Base-by-base conservation (phyloP, 2,888 invertebrate genomes). In the Lomographa bimaculata region DNA sequence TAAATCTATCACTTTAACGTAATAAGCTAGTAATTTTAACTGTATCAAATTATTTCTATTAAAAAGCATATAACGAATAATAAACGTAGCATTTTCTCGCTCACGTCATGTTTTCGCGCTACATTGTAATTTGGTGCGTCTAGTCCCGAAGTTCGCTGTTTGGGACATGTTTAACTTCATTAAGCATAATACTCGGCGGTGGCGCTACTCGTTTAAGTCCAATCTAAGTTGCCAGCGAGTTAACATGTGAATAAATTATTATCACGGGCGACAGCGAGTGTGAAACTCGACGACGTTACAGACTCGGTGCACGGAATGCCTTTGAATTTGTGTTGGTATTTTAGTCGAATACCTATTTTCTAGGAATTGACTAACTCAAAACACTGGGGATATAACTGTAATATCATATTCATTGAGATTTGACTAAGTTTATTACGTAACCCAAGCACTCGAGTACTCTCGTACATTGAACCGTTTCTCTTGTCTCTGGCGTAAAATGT, bases 221-320 rank as follows among this genome's bases (percentile, higher is more conserved):
- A 89, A 89, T 89, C 84, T 87, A 89, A 89, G 86, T 86, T 86
- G 71, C 63, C 75, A 62, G 71, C 72, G 74, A 81, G 78, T 84
- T 85, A 83, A 77, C 79, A 77, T 79, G 81, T 87, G 82, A 87
- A 89, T 87, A 87, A 87, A 87, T 89, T 86, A 85, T 81, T 78
- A 84, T 84, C 77, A 75, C 77, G 73, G 74, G 67, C 71, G 67
- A 60, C 79, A 72, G 78, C 70, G 68, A 68, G 62, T 62, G 64
- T 57, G 60, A 68, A 56, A 54, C 55, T 48, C 50, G 43, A 27
- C 46, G 27, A 25, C 23, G 30, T 34, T 46, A 32, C 45, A 39
- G 54, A 58, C 64, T 63, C 43, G 26, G 50, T 60, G 57, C 60
- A 56, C 46, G 49, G 54, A 57, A 60, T 59, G 61, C 56, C 54